These are phyloP conservation scores for Netelia melanura DNA, from an alignment of 2,888 invertebrate genomes.

Conservation along the genomic window DNA sequence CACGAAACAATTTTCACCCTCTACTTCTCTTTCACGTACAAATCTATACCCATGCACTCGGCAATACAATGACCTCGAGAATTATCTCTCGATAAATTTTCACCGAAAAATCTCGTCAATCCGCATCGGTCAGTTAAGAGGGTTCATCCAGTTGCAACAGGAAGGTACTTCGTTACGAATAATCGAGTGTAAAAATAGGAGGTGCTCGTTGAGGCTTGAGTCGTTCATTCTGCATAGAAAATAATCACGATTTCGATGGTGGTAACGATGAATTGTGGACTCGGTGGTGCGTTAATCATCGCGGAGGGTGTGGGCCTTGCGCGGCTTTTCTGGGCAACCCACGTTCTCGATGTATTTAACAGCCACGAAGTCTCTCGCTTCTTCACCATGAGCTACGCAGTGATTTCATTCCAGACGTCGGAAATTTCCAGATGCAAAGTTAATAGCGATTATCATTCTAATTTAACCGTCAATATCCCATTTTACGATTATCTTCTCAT, in stretches of 20 bases:
- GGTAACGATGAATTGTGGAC: neutral
- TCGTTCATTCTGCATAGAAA: neutral
- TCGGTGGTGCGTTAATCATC: conserved; percentile 30
- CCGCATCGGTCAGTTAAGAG: conserved; percentile 11
- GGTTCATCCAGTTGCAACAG: neutral
- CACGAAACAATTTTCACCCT: neutral
- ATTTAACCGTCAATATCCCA: too few relatives aligned
- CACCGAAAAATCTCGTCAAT: conserved; percentile 30
- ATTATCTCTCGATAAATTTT: conserved; percentile 16
- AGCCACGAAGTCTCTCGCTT: conserved; percentile 4
- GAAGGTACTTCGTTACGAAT: neutral
- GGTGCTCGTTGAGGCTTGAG: neutral
- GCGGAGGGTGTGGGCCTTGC: neutral
- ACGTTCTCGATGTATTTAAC: neutral
- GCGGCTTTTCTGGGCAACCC: neutral
- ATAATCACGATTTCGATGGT: neutral
- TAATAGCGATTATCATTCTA: conserved; percentile 23
- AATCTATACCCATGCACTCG: neutral
- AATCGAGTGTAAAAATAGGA: neutral
- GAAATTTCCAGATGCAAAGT: conserved; percentile 9
- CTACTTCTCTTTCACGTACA: conserved; percentile 2
- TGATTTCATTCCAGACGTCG: conserved; percentile 50
- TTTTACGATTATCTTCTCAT: too few relatives aligned
- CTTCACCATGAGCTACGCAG: conserved; percentile 25
- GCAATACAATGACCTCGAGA: conserved; percentile 8